Percentiles rank a stretch among this genome's conserved stretches.
These are phyloP conservation scores for Coregonus ussuriensis DNA, from an alignment of 2,797 vertebrate genomes.

Conservation along the genomic window DNA sequence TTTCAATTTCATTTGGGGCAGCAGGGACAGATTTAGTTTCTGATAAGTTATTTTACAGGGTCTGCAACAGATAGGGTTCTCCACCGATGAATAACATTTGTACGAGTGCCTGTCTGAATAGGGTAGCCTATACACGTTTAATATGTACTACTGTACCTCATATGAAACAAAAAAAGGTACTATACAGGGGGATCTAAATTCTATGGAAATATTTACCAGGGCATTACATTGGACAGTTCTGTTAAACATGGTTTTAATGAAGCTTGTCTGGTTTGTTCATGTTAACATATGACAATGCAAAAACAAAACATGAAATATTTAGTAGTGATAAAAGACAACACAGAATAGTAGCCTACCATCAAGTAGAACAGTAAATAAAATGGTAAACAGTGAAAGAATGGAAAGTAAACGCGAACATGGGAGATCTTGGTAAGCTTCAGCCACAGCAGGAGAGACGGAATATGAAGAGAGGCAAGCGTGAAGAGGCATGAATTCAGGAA, in stretches of 20 bases:
- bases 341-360: background rate
- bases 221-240: background rate
- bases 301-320: background rate
- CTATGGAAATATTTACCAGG: background rate
- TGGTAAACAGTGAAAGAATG: background rate
- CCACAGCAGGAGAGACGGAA: background rate
- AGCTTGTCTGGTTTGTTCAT: background rate
- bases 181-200: background rate
- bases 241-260: background rate
- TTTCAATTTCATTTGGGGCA: constrained; percentile 44
- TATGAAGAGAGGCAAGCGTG: background rate
- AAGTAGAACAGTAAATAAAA: background rate
- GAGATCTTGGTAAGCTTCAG: background rate
- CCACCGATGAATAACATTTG: constrained; percentile 31
- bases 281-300: background rate
- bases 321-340: background rate
- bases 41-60: constrained; percentile 26
- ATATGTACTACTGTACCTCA: background rate
- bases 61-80: constrained; percentile 39
- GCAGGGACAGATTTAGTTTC: constrained; percentile 22
- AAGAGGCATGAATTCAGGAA: background rate
- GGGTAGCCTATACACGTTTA: constrained; percentile 16
- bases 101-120: constrained; percentile 20
- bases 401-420: background rate
- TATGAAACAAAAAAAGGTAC: background rate